Evolutionary conservation across 2,797 vertebrate species (phyloP), one percentile per base, ranked within the genome.

Genomic region (Trematomus bernacchii): DNA sequence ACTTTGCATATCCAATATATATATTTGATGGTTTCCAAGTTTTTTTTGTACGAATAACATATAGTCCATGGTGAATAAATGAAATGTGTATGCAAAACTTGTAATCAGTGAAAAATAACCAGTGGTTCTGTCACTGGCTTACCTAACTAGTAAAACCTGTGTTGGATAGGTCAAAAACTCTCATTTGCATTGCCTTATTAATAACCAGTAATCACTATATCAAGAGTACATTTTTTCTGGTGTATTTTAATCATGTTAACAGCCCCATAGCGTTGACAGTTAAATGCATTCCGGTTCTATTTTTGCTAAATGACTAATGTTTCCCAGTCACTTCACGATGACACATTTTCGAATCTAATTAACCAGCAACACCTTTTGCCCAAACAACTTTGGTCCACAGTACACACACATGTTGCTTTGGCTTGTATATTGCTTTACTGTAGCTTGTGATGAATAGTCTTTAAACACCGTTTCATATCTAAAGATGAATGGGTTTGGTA

Each of bases 381-480:
- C 4, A 21, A 62, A 73, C 33, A 58, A n/a, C 27, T 74, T 77
- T 30, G 48, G 59, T 46, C 42, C 43, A 50, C 33, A 43, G 13
- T 19, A 16, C 64, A 76, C 59, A 67, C 43, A 67, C 71, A 65
- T 0, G 0, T 18, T 59, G 40, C 15, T 71, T 66, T 77, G 50
- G 19, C 23, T 75, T 73, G 46, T 66, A 60, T 82, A 82, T 77
- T n/a, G 58, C 65, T 63, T 72, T 51, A n/a, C n/a, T n/a, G n/a
- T n/a, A 74, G 58, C 70, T 81, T 64, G 11, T 61, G 78, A 80
- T 78, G 64, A 64, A 78, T 58, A 68, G 68, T 48, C 65, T 70
- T 55, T 21, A 77, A 73, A 85, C 46, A 78, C 80, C 84, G 85
- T 82, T 74, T 82, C 51, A 81, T 75, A 68, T 71, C 51, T 57